Evolutionary conservation across 92 coral and sea anemone species (phyloP), one percentile per base, ranked within the genome.

Genomic region (Parazoanthus swiftii): DNA sequence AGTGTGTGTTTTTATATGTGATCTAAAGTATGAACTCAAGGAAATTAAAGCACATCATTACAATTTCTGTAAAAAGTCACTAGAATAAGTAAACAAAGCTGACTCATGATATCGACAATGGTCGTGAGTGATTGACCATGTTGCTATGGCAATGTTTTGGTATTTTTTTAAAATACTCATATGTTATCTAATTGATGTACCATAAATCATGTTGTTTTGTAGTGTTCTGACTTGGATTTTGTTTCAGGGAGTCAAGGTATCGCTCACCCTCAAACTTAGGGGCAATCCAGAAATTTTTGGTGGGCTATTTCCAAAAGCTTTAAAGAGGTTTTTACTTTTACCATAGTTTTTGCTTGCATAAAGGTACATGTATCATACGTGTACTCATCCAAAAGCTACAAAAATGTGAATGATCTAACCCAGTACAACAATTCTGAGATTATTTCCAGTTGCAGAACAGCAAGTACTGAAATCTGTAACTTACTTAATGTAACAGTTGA

Each of bases 401-500:
- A 67, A 67, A 70, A 70, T 70, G 36, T 70, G 75, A 37, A 70
- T n/a, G 75, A 37, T 25, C 37, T 74, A 74, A 36, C n/a, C 36
- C 79, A 74, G 37, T 21, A 35, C 79, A 74, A 74, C 79, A 74
- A 74, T 74, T 74, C 79, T 74, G 79, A 74, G 48, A 36, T 74
- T 35, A 74, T 74, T 35, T 74, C 76, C 79, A 74, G 29, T 74
- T 74, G 79, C 36, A 50, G 50, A 74, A 74, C 79, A 74, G 79
- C 79, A 74, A 74, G 79, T 74, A 33, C 79, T 74, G 46, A 37
- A 72, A 72, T 26, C 76, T 72, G 76, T 72, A 72, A 72, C 76
- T 72, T 72, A 72, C 76, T 72, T 74, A 35, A 74, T 74, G 79
- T 74, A 74, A 74, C 79, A 74, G 79, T 36, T 74, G 79, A 74